phyloP scores from a whole-genome alignment of 2,113 vertebrate species.

The Grammomys surdaster region DNA sequence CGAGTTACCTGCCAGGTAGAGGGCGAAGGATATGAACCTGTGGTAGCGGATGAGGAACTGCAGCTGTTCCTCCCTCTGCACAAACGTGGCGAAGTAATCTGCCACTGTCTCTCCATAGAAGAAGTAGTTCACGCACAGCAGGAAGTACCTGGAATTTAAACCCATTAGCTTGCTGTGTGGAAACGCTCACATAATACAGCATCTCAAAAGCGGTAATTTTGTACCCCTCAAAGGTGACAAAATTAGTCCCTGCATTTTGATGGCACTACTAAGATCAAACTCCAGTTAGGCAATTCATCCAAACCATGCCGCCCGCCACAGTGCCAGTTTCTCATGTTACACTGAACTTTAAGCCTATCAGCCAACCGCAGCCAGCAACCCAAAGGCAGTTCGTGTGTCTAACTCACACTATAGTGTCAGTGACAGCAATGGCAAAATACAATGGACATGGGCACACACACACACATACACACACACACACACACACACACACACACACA shows the following conservation, averaged over 20 bases:
- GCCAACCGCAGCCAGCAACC: not conserved
- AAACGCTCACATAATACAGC: not conserved
- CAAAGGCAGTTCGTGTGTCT: not conserved
- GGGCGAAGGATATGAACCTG: conserved; percentile 97
- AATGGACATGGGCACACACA: not conserved
- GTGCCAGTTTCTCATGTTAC: not conserved
- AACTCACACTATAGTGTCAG: conserved; percentile 8
- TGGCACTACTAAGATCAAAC: conserved; percentile 14
- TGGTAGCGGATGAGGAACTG: conserved; percentile 98
- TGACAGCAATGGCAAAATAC: not conserved
- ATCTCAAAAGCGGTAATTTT: not conserved
- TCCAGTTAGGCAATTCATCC: not conserved
- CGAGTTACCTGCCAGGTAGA: conserved; percentile 95
- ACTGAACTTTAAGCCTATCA: conserved; percentile 6
- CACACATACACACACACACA: not conserved
- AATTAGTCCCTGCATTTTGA: conserved; percentile 3
- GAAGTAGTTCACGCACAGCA: conserved; percentile 99
- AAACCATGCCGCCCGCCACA: not conserved
- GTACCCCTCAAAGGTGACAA: not conserved
- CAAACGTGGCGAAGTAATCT: conserved; percentile 96
- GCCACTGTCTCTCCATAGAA: conserved; percentile 99
- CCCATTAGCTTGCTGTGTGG: conserved; percentile 37
- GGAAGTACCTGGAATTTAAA: conserved; percentile 93
- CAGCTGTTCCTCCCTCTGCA: conserved; percentile 96
- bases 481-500: not conserved